phyloP scores from a whole-genome alignment of 2,113 vertebrate species.

The Upupa epops region DNA sequence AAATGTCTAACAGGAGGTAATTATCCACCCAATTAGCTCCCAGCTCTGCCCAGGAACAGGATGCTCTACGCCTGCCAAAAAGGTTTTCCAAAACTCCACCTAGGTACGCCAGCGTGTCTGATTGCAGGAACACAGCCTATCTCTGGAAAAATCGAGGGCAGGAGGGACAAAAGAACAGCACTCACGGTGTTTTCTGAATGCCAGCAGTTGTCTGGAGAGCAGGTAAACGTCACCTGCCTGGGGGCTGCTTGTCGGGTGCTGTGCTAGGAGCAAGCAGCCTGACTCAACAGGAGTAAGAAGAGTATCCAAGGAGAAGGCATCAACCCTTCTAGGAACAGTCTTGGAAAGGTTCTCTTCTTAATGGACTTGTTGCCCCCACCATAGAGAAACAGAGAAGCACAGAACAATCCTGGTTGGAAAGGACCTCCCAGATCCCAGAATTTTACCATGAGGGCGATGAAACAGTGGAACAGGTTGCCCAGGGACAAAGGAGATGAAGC shows the following conservation, averaged over 20 bases:
- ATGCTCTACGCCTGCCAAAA: conserved; percentile 56
- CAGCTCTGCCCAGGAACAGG: conserved; percentile 50
- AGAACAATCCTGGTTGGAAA: no score
- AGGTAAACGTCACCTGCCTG: not conserved
- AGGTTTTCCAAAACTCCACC: conserved; percentile 44
- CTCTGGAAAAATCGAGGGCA: conserved; percentile 32
- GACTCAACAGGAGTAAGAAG: not conserved
- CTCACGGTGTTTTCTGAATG: not conserved
- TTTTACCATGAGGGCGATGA: no score
- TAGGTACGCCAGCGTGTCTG: conserved; percentile 23
- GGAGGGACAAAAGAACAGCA: not conserved
- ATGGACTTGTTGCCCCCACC: no score
- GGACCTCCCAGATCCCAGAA: no score
- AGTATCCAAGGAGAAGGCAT: not conserved
- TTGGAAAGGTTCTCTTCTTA: not conserved
- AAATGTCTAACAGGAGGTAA: conserved; percentile 66
- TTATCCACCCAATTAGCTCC: conserved; percentile 66
- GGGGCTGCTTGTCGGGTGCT: not conserved
- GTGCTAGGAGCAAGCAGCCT: not conserved
- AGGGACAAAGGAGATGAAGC: no score
- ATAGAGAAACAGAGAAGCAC: no score
- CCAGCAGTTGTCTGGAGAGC: not conserved
- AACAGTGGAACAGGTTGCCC: no score
- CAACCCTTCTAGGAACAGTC: not conserved
- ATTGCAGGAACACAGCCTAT: conserved; percentile 41